Evolutionary conservation across 2,797 vertebrate species (phyloP).

Genomic region (Pterois miles): DNA sequence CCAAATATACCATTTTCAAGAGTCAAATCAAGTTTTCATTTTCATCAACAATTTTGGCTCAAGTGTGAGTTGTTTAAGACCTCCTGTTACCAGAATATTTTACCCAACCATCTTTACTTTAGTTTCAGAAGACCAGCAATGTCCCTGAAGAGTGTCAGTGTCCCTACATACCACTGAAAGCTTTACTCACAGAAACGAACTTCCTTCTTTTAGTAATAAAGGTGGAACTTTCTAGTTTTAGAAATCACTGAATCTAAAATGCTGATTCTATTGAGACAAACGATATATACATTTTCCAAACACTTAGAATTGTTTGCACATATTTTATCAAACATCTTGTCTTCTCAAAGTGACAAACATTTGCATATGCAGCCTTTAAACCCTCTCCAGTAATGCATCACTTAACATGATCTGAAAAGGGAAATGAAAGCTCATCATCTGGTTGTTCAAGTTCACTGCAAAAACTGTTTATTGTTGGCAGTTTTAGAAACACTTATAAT

Average conservation of each 20-base stretch:
- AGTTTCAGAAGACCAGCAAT: not conserved
- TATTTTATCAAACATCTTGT: not conserved
- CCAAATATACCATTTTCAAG: not conserved
- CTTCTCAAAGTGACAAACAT: not conserved
- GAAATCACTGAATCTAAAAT: not conserved
- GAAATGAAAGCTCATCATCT: conserved; percentile 31
- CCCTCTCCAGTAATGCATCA: not conserved
- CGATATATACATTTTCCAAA: not conserved
- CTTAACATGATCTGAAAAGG: conserved; percentile 8
- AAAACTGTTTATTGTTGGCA: not conserved
- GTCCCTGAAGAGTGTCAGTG: not conserved
- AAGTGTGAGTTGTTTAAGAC: not conserved
- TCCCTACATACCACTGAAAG: not conserved
- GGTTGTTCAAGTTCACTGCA: not conserved
- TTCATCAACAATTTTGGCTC: not conserved
- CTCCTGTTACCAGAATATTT: not conserved
- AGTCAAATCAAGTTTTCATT: not conserved
- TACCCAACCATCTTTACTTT: not conserved
- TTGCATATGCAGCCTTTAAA: not conserved
- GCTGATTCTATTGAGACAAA: not conserved
- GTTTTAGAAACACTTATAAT: not conserved
- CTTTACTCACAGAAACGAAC: not conserved
- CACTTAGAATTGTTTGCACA: not conserved
- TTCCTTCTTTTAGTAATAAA: not conserved
- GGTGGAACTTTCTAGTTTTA: not conserved